A percentile compares a stretch with the other conserved stretches of the same genome.
Conservation (phyloP, 2,888 invertebrate species). For the Ichneumoninae sp. region DNA sequence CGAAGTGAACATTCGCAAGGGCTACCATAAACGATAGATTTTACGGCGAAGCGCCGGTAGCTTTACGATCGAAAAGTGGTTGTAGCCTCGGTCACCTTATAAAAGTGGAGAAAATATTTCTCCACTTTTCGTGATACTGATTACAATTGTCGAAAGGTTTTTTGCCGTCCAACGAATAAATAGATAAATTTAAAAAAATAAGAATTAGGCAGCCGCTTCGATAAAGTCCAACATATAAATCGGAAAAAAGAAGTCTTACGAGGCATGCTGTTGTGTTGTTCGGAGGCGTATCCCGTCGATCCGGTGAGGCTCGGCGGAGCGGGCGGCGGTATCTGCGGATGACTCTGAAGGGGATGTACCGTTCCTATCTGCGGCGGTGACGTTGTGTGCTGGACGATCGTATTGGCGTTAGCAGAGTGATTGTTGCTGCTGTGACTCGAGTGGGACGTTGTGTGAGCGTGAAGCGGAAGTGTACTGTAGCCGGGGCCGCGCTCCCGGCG, state of each 20-base stretch:
- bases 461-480: constrained; percentile 93
- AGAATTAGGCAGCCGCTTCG: too few species aligned
- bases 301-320: constrained; percentile 87
- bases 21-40: too few species aligned
- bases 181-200: too few species aligned
- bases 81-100: too few species aligned
- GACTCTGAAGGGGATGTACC: constrained; percentile 93
- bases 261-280: constrained; percentile 91
- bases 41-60: too few species aligned
- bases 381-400: constrained; percentile 83
- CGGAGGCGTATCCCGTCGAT: constrained; percentile 83
- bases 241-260: constrained; percentile 86
- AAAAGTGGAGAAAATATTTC: too few species aligned
- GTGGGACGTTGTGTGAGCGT: constrained; percentile 79
- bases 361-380: constrained; percentile 90
- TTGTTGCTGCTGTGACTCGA: constrained; percentile 74
- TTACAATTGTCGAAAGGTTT: too few species aligned
- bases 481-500: constrained; percentile 91
- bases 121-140: too few species aligned
- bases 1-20: too few species aligned
- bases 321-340: constrained; percentile 87
- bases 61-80: too few species aligned
- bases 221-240: too few species aligned
- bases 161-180: too few species aligned
- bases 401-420: constrained; percentile 77